Percentiles rank a stretch among this genome's conserved stretches.
Conservation (phyloP, 2,797 vertebrate genomes). For the Graptemys geographica region DNA sequence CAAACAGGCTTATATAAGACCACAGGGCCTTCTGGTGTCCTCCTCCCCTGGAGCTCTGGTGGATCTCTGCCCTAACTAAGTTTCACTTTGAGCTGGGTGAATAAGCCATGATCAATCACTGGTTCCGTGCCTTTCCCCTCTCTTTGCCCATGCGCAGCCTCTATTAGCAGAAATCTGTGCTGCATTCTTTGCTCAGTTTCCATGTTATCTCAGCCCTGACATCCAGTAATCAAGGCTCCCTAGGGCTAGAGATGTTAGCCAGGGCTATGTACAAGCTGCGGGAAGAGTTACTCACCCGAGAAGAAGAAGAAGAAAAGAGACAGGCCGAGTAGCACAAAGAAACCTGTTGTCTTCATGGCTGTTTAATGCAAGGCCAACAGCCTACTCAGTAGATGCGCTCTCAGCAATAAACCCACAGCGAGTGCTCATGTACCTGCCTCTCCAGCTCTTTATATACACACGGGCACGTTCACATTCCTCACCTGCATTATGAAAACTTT, state of each 20-base stretch:
- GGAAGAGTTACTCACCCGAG: conserved; percentile 75
- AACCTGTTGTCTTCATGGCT: conserved; percentile 77
- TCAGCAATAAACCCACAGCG: conserved; percentile 39
- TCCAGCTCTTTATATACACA: conserved; percentile 66
- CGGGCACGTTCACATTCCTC: conserved; percentile 54
- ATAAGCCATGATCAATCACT: conserved; percentile 72
- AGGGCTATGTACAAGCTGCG: conserved; percentile 5
- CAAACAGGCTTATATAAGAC: conserved; percentile 36
- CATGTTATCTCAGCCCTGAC: conserved; percentile 35
- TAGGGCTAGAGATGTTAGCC: conserved; percentile 1
- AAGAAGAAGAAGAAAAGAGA: conserved; percentile 77
- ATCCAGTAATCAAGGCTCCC: conserved; percentile 1
- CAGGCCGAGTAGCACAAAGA: conserved; percentile 78
- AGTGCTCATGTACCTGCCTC: conserved; percentile 22
- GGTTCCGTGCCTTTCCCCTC: conserved; percentile 60
- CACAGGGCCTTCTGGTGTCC: conserved; percentile 50
- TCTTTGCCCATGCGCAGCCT: conserved; percentile 50
- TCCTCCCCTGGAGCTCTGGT: conserved; percentile 34
- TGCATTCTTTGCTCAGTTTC: conserved; percentile 42
- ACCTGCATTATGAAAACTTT: conserved; percentile 80
- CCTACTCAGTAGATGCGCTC: conserved; percentile 31
- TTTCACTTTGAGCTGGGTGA: conserved; percentile 68
- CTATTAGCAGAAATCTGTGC: conserved; percentile 2
- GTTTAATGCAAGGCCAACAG: conserved; percentile 62
- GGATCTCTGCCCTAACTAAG: conserved; percentile 61